Percentiles rank a stretch among this genome's conserved stretches.
phyloP scores from a whole-genome alignment of 2,888 invertebrate genomes.

The Nomada ruficornis region DNA sequence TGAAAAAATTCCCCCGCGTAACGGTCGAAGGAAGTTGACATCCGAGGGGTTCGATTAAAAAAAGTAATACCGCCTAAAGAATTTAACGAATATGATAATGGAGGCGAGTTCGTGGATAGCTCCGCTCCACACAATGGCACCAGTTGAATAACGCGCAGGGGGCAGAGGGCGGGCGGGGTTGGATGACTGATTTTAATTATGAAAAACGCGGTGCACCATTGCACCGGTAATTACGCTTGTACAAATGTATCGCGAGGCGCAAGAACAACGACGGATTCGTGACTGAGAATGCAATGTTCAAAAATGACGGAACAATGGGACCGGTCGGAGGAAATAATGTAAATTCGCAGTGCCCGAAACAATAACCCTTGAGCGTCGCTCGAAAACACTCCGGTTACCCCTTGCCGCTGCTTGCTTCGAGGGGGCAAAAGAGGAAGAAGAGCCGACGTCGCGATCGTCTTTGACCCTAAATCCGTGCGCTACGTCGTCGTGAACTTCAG shows the following conservation, averaged over 20 bases:
- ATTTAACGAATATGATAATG: constrained; percentile 43
- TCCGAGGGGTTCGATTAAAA: constrained; percentile 15
- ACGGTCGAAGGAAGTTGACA: not conserved
- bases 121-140: constrained; percentile 5
- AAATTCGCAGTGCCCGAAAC: constrained; percentile 72
- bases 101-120: constrained; percentile 16
- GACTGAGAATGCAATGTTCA: constrained; percentile 68
- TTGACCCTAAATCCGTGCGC: constrained; percentile 67
- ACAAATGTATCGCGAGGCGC: constrained; percentile 67
- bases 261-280: constrained; percentile 65
- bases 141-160: constrained; percentile 8
- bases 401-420: constrained; percentile 39
- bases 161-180: not conserved
- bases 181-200: constrained; percentile 60
- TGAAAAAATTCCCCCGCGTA: not conserved
- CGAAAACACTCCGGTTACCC: constrained; percentile 69
- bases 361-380: constrained; percentile 72
- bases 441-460: constrained; percentile 63
- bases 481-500: constrained; percentile 50
- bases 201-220: constrained; percentile 67
- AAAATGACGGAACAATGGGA: constrained; percentile 69
- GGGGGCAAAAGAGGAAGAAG: constrained; percentile 44
- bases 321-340: constrained; percentile 69
- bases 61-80: constrained; percentile 5
- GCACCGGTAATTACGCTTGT: constrained; percentile 70